A percentile compares a stretch with the other conserved stretches of the same genome.
phyloP scores from a whole-genome alignment of 2,888 invertebrate genomes.

The Napeogenes sylphis region DNA sequence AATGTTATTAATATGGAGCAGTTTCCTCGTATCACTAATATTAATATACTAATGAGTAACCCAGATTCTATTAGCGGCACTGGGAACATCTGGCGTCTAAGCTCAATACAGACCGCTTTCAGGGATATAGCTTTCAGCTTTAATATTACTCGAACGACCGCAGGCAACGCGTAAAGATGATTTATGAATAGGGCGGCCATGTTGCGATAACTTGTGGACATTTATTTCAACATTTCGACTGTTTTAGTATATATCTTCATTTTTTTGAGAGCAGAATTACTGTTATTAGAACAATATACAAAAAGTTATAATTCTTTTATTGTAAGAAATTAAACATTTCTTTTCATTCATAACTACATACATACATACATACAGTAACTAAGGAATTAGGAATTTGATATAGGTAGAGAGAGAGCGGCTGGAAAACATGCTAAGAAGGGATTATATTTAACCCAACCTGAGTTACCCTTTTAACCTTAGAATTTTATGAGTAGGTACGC shows the following conservation, averaged over 20 bases:
- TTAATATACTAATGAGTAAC: constrained; percentile 24
- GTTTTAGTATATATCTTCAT: background rate
- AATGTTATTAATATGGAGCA: background rate
- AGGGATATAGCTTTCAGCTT: constrained; percentile 40
- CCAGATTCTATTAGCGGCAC: constrained; percentile 34
- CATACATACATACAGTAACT: no score
- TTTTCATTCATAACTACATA: no score
- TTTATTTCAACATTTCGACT: background rate
- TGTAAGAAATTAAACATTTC: no score
- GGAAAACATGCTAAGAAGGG: no score
- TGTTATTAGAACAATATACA: background rate
- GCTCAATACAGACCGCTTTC: constrained; percentile 36
- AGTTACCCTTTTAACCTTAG: no score
- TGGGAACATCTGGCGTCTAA: constrained; percentile 43
- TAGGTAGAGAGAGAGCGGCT: no score
- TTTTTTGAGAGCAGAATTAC: background rate
- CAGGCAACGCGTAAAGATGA: constrained; percentile 37
- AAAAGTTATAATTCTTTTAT: no score
- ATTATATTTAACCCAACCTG: no score
- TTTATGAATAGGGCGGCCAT: constrained; percentile 44
- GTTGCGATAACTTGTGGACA: constrained; percentile 2
- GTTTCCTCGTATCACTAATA: constrained; percentile 3
- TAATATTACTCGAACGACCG: constrained; percentile 40
- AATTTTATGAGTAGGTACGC: constrained; percentile 5
- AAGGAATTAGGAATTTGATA: no score